Evolutionary conservation across 1,140 invertebrate genomes (phyloP).

Genomic region (Sweltsa coloradensis): DNA sequence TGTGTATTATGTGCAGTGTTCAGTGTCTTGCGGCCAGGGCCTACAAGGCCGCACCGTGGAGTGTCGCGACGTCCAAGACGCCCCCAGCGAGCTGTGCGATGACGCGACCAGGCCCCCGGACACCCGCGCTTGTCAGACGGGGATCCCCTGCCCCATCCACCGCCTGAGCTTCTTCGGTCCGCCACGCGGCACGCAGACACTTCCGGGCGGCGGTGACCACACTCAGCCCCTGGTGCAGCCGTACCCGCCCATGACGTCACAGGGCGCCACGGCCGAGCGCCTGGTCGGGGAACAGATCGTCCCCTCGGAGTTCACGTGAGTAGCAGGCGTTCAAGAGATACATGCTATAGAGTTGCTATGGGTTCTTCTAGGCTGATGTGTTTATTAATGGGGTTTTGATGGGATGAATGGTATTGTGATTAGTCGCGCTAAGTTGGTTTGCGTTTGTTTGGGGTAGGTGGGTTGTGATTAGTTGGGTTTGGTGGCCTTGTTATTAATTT

Average conservation of each 20-base stretch:
- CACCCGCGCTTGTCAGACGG: slow-evolving; percentile 38
- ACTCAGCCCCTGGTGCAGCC: slow-evolving; percentile 54
- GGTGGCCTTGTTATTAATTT: no score
- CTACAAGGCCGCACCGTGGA: slow-evolving; percentile 70
- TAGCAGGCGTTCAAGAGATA: no score
- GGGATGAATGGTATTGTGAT: no score
- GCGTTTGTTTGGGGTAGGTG: no score
- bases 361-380: no score
- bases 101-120: slow-evolving; percentile 30
- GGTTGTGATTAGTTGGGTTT: no score
- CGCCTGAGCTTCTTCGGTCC: slow-evolving; percentile 6
- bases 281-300: slow-evolving; percentile 53
- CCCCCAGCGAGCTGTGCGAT: slow-evolving; percentile 39
- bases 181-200: slow-evolving; percentile 22
- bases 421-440: no score
- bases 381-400: no score
- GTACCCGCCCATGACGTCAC: slow-evolving; percentile 36
- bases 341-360: no score
- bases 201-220: slow-evolving; percentile 30
- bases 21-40: slow-evolving; percentile 72
- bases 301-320: slow-evolving; percentile 64
- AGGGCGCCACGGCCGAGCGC: slow-evolving; percentile 41
- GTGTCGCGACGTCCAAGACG: slow-evolving; percentile 45
- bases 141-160: slow-evolving; percentile 41
- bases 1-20: slow-evolving; percentile 49